These are phyloP conservation scores for Chromobotia macracanthus DNA, from an alignment of 2,797 vertebrate species.

Conservation along the genomic window DNA sequence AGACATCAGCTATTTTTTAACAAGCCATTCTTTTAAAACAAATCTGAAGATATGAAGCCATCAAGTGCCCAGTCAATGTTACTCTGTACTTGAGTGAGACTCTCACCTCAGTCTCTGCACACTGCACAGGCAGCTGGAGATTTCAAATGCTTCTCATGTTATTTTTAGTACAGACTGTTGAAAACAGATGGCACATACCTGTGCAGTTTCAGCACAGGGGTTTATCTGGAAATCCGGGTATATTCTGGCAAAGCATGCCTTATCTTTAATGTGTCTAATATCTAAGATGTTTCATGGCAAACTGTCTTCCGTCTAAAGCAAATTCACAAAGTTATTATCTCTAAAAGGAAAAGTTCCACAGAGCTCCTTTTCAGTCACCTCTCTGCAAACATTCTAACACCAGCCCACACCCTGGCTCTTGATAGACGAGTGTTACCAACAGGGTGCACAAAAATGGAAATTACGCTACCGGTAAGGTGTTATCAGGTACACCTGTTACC, in stretches of 20 bases:
- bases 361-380: neutral
- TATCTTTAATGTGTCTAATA: neutral
- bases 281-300: neutral
- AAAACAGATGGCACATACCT: constrained; percentile 49
- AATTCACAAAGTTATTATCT: neutral
- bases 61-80: neutral
- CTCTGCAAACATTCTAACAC: constrained; percentile 4
- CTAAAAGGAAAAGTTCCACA: neutral
- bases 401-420: neutral
- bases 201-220: neutral
- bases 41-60: neutral
- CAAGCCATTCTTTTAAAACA: neutral
- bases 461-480: neutral
- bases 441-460: neutral
- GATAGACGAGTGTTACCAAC: neutral
- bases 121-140: constrained; percentile 37
- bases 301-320: neutral
- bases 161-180: constrained; percentile 57
- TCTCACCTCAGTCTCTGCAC: neutral
- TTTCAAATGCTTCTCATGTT: constrained; percentile 59
- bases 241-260: constrained; percentile 1
- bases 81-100: neutral
- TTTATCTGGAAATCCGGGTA: constrained; percentile 14
- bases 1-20: no score
- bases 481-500: neutral